Conservation (phyloP, 2,888 invertebrate species). For the Tetramorium bicarinatum region DNA sequence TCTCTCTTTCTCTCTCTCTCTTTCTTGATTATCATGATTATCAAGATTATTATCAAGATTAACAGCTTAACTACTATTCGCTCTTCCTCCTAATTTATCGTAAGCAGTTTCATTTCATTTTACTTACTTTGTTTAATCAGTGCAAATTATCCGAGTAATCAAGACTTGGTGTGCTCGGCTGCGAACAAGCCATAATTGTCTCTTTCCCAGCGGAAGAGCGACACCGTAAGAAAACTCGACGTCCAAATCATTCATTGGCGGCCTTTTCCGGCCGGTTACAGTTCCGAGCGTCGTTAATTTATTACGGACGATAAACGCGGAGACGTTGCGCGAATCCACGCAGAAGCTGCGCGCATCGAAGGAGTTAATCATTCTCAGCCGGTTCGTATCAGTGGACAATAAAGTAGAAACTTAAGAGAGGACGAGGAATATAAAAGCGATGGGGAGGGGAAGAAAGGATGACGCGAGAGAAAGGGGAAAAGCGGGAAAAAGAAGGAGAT, state of each 20-base stretch:
- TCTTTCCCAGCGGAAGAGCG: neutral
- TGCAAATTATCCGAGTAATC: constrained; percentile 20
- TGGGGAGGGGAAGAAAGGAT: neutral
- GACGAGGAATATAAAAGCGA: neutral
- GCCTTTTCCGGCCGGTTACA: constrained; percentile 7
- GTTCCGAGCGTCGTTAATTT: constrained; percentile 33
- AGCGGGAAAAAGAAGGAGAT: neutral
- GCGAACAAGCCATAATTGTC: neutral
- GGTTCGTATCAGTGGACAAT: constrained; percentile 40
- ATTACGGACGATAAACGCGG: constrained; percentile 14
- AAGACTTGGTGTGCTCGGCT: neutral
- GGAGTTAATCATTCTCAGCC: neutral
- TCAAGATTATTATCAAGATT: neutral
- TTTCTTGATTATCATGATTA: neutral
- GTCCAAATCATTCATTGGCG: constrained; percentile 15
- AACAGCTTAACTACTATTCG: neutral
- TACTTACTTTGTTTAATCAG: constrained; percentile 8
- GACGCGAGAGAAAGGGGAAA: constrained; percentile 4
- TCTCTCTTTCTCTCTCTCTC: neutral
- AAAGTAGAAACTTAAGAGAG: constrained; percentile 47
- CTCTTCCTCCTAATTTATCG: neutral
- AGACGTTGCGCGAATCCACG: neutral
- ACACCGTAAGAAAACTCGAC: constrained; percentile 2
- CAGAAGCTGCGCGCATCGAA: neutral
- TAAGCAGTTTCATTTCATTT: neutral